Evolutionary conservation across 2,113 vertebrate species (phyloP).

Genomic region (Chaenogobius annularis): DNA sequence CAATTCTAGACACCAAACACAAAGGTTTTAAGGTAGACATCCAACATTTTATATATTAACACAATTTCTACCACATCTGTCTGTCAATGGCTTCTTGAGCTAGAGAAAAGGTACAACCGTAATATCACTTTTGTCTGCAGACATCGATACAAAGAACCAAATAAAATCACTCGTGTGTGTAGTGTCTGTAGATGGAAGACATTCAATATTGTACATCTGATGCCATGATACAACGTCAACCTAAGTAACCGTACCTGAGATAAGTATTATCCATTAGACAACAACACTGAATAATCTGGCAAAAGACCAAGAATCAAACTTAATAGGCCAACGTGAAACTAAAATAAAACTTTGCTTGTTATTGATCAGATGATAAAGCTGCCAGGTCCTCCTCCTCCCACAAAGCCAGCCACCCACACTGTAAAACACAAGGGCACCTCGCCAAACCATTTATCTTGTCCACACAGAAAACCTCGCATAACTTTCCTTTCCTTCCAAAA

Average conservation of each 20-base stretch:
- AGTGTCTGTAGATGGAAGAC: background rate
- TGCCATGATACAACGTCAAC: background rate
- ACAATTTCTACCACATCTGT: too few species aligned
- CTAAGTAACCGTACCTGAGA: background rate
- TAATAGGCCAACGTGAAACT: slow-evolving; percentile 12
- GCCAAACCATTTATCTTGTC: slow-evolving; percentile 41
- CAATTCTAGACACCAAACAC: too few species aligned
- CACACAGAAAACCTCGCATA: slow-evolving; percentile 22
- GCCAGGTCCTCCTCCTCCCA: slow-evolving; percentile 21
- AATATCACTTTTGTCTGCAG: too few species aligned
- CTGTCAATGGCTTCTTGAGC: too few species aligned
- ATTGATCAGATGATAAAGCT: slow-evolving; percentile 43
- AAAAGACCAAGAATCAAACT: background rate
- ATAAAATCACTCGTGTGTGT: background rate
- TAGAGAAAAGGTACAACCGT: too few species aligned
- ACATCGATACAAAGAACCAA: background rate
- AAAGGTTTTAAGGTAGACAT: too few species aligned
- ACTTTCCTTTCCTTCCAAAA: slow-evolving; percentile 30
- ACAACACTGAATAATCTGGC: slow-evolving; percentile 6
- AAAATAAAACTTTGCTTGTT: slow-evolving; percentile 33
- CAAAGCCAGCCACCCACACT: slow-evolving; percentile 4
- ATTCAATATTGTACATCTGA: background rate
- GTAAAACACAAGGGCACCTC: slow-evolving; percentile 29
- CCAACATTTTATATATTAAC: too few species aligned
- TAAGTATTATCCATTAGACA: background rate